Evolutionary conservation across 2,888 invertebrate species (phyloP).

Genomic region (Smittia sp.): DNA sequence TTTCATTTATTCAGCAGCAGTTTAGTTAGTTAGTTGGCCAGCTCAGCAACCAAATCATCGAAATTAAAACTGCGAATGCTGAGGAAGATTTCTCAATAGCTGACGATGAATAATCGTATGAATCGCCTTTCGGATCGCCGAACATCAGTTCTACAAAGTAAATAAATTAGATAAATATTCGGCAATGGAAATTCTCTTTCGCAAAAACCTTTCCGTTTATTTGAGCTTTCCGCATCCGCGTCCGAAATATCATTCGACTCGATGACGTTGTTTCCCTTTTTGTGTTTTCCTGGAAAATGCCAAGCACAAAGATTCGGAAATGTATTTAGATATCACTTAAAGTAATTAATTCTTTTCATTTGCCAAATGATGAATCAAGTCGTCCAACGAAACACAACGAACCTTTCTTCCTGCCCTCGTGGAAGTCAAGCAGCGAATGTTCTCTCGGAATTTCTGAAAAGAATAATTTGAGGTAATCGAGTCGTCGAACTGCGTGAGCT

Average conservation of each 20-base stretch:
- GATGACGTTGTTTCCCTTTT: constrained; percentile 40
- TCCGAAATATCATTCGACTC: constrained; percentile 45
- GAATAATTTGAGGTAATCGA: constrained; percentile 28
- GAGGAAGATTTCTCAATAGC: background rate
- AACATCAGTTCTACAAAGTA: constrained; percentile 46
- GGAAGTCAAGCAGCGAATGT: constrained; percentile 52
- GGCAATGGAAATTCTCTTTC: background rate
- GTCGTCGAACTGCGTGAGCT: too few relatives aligned
- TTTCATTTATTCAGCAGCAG: too few relatives aligned
- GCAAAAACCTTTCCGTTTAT: constrained; percentile 20
- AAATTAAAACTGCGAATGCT: background rate
- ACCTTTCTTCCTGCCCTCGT: constrained; percentile 52
- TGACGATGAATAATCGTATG: constrained; percentile 45
- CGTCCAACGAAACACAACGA: constrained; percentile 42
- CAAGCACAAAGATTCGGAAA: too few relatives aligned
- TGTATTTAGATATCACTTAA: too few relatives aligned
- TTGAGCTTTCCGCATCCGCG: constrained; percentile 51
- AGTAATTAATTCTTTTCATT: too few relatives aligned
- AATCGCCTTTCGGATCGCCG: constrained; percentile 46
- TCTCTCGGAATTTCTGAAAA: constrained; percentile 52
- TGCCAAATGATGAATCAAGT: background rate
- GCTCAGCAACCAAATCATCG: too few relatives aligned
- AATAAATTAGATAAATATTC: constrained; percentile 36
- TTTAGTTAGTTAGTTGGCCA: too few relatives aligned
- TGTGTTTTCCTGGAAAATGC: constrained; percentile 22